phyloP scores from a whole-genome alignment of 2,888 invertebrate species.

The Spilosoma lubricipeda region DNA sequence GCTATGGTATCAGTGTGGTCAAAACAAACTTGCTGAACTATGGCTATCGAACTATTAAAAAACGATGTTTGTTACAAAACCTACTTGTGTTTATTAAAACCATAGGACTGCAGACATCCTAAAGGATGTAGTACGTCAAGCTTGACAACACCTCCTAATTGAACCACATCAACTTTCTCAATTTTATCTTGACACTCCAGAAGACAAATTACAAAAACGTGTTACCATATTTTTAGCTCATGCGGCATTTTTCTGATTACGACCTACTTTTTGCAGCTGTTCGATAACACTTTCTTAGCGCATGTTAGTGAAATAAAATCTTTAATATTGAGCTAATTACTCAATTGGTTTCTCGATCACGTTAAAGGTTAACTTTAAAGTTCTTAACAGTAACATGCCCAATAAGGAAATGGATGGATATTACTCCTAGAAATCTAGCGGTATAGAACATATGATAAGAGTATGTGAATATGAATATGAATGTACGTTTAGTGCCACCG shows the following conservation, averaged over 20 bases:
- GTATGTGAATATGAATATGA: too few species aligned
- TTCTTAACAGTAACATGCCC: neutral
- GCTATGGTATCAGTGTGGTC: too few species aligned
- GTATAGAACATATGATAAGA: too few species aligned
- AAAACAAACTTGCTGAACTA: too few species aligned
- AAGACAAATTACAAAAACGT: slow-evolving; percentile 44
- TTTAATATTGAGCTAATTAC: neutral
- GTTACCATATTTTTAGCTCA: slow-evolving; percentile 27
- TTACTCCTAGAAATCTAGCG: too few species aligned
- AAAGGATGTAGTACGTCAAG: slow-evolving; percentile 5
- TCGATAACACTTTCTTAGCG: neutral
- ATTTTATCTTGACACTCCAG: slow-evolving; percentile 40
- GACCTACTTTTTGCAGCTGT: neutral
- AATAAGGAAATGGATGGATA: too few species aligned
- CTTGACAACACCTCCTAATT: slow-evolving; percentile 29
- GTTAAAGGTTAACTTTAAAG: neutral
- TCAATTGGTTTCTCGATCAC: neutral
- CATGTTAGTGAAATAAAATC: neutral
- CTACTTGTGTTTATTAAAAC: neutral
- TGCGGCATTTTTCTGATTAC: slow-evolving; percentile 4
- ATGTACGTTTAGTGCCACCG: too few species aligned
- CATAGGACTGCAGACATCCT: neutral
- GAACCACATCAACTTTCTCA: slow-evolving; percentile 40
- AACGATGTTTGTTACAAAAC: neutral
- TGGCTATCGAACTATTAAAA: too few species aligned